Percentiles rank a stretch among this genome's conserved stretches.
Evolutionary conservation across 2,797 vertebrate species (phyloP).

Genomic region (Knipowitschia caucasica): DNA sequence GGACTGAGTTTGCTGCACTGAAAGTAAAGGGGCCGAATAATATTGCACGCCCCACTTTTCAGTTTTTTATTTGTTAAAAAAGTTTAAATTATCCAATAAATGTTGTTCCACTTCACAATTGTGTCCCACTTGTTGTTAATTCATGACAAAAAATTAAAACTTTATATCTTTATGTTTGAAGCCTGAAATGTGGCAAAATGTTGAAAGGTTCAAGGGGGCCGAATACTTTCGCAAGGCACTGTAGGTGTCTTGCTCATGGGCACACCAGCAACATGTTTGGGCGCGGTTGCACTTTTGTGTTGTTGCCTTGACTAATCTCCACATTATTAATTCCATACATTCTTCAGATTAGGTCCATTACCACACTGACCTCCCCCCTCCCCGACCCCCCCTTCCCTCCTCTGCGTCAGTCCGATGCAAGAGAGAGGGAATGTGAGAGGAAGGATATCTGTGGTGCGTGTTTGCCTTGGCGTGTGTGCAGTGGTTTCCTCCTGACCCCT

Average conservation of each 20-base stretch:
- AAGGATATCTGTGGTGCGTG: slow-evolving; percentile 67
- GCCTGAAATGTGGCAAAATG: too few relatives aligned
- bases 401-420: slow-evolving; percentile 44
- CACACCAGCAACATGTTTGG: not conserved
- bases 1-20: too few relatives aligned
- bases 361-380: slow-evolving; percentile 33
- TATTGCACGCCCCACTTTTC: too few relatives aligned
- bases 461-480: slow-evolving; percentile 60
- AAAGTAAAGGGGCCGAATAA: too few relatives aligned
- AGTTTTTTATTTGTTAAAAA: too few relatives aligned
- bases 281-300: not conserved
- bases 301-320: not conserved
- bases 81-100: too few relatives aligned
- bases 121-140: too few relatives aligned
- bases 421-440: slow-evolving; percentile 68
- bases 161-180: too few relatives aligned
- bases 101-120: too few relatives aligned
- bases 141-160: too few relatives aligned
- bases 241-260: not conserved
- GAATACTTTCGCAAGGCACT: too few relatives aligned
- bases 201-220: too few relatives aligned
- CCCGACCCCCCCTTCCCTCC: slow-evolving; percentile 29
- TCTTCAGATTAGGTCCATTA: slow-evolving; percentile 34
- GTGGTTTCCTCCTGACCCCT: slow-evolving; percentile 49
- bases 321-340: slow-evolving; percentile 7